These are phyloP conservation scores for Parus major DNA, from an alignment of 2,113 vertebrate genomes.

Conservation along the genomic window DNA sequence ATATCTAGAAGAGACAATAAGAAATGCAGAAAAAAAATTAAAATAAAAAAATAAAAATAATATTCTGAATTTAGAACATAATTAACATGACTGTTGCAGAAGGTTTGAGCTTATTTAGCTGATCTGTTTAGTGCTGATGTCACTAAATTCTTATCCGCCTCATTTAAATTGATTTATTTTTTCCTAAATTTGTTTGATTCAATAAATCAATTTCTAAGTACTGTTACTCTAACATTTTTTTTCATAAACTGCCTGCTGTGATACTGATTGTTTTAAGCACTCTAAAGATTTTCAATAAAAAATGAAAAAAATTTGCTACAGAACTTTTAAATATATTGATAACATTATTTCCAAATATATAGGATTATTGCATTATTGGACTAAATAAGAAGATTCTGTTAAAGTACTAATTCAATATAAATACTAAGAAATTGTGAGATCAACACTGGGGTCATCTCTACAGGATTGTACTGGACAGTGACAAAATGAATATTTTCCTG, in stretches of 20 bases:
- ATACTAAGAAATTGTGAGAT: not conserved
- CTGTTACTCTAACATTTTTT: not conserved
- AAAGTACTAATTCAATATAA: not conserved
- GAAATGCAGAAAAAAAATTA: not conserved
- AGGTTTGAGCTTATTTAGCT: not conserved
- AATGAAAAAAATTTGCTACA: fast-evolving
- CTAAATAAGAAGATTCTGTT: not conserved
- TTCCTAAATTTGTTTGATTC: not conserved
- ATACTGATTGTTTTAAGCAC: not conserved
- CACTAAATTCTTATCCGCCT: not conserved
- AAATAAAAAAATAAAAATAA: not conserved
- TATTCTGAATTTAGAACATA: not conserved
- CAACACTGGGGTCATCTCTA: not conserved
- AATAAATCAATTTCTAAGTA: not conserved
- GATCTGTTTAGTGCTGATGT: not conserved
- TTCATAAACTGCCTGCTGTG: not conserved
- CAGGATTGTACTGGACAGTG: not conserved
- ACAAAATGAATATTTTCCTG: not conserved
- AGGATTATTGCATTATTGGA: not conserved
- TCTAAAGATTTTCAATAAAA: not conserved
- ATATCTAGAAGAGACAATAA: not conserved
- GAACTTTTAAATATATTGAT: not conserved
- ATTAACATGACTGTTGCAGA: not conserved
- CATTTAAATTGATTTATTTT: not conserved
- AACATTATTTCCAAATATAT: not conserved